Percentiles rank a stretch among this genome's conserved stretches.
Evolutionary conservation across 2,113 vertebrate genomes (phyloP).

Genomic region (Tachysurus fulvidraco): DNA sequence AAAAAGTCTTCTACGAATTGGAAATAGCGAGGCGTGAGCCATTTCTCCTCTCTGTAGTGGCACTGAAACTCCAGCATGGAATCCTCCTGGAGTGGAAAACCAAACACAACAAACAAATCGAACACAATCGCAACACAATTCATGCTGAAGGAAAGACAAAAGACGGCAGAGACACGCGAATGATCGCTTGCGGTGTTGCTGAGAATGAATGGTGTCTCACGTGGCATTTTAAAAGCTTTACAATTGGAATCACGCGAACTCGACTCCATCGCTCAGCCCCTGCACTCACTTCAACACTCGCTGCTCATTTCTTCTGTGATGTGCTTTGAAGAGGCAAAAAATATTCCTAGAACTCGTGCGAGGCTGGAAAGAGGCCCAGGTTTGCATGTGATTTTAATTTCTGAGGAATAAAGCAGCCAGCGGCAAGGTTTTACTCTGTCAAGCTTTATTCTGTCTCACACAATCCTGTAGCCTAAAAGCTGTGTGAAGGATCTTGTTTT

Average conservation of each 20-base stretch:
- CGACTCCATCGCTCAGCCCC: background rate
- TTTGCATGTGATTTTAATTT: conserved; percentile 12
- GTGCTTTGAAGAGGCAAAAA: background rate
- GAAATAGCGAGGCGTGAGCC: conserved; percentile 71
- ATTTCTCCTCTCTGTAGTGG: conserved; percentile 71
- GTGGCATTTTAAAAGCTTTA: background rate
- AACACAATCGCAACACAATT: background rate
- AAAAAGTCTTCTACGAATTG: conserved; percentile 73
- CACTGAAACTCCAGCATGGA: conserved; percentile 74
- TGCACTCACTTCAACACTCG: background rate
- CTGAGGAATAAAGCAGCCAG: background rate
- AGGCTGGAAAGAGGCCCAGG: background rate
- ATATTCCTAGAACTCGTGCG: background rate
- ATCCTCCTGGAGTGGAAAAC: conserved; percentile 58
- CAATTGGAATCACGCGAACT: background rate
- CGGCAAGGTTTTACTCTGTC: background rate
- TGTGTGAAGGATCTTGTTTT: background rate
- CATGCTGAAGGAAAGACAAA: background rate
- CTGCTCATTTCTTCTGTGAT: background rate
- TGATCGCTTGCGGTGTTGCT: too few species aligned
- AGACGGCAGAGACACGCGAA: background rate
- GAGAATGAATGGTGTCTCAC: background rate
- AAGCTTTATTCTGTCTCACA: background rate
- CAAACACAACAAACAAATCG: background rate
- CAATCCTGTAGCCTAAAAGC: background rate